A percentile compares a stretch with the other conserved stretches of the same genome.
Conservation (phyloP, 1,140 invertebrate species). For the Battus philenor region DNA sequence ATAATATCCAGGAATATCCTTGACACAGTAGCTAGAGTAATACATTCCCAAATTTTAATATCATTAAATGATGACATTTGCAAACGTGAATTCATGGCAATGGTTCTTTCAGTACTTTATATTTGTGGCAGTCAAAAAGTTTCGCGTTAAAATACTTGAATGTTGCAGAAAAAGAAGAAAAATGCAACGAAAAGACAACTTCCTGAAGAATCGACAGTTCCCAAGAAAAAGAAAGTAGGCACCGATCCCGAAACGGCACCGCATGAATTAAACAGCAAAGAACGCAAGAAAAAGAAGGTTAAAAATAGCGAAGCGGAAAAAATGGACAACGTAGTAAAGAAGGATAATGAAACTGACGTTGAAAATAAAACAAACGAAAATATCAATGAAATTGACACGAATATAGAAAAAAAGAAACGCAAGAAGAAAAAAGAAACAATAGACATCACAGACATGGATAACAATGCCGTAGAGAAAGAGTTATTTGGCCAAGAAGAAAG, state of each 20-base stretch:
- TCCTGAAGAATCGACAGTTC: constrained; percentile 8
- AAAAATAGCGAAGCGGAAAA: constrained; percentile 7
- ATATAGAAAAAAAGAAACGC: neutral
- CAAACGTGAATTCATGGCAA: too few relatives aligned
- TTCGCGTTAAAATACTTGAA: too few relatives aligned
- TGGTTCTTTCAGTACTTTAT: too few relatives aligned
- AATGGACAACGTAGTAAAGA: constrained; percentile 13
- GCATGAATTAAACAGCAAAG: constrained; percentile 22
- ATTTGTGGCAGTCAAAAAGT: too few relatives aligned
- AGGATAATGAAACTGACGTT: neutral
- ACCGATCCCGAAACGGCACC: constrained; percentile 7
- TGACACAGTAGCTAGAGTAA: too few relatives aligned
- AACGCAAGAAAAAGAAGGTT: constrained; percentile 14
- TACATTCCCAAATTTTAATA: too few relatives aligned
- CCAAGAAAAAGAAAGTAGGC: constrained; percentile 12
- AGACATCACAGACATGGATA: too few relatives aligned
- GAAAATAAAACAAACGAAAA: neutral
- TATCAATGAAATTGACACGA: neutral
- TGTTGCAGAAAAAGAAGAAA: constrained; percentile 11
- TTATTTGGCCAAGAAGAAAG: neutral
- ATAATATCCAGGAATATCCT: too few relatives aligned
- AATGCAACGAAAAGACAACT: constrained; percentile 19
- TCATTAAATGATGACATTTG: too few relatives aligned
- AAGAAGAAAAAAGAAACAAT: constrained; percentile 11
- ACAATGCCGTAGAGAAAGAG: neutral